Percentiles rank a stretch among this genome's conserved stretches.
These are phyloP conservation scores for Antigone vipio DNA, from an alignment of 2,113 vertebrate genomes.

Conservation along the genomic window DNA sequence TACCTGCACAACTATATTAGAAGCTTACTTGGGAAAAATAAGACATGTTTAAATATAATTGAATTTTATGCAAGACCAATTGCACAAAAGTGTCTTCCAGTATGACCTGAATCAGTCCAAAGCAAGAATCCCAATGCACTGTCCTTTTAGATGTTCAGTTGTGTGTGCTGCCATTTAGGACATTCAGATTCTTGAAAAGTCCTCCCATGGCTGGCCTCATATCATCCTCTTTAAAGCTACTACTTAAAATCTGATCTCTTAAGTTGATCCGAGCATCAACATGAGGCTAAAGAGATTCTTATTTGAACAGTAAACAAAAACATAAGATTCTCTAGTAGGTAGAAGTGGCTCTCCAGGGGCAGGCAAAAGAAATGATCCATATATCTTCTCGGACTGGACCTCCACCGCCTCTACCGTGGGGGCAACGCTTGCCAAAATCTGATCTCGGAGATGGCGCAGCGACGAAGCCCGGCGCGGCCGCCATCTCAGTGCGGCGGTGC, in stretches of 20 bases:
- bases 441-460: conserved; percentile 1
- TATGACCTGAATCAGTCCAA: background rate
- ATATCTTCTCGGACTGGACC: rapidly evolving
- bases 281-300: background rate
- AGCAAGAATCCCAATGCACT: background rate
- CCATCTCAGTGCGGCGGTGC: conserved; percentile 41
- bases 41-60: rapidly evolving
- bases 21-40: background rate
- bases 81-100: rapidly evolving
- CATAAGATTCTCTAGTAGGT: background rate
- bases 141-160: background rate
- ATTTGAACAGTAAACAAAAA: background rate
- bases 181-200: background rate
- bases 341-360: background rate
- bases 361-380: rapidly evolving
- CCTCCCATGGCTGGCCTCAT: rapidly evolving
- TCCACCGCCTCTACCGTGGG: rapidly evolving
- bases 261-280: background rate
- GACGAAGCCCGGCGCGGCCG: background rate
- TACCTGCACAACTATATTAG: rapidly evolving
- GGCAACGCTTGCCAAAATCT: background rate
- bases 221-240: background rate
- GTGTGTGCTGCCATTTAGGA: rapidly evolving
- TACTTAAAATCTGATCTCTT: background rate
- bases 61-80: rapidly evolving